Percentiles rank a stretch among this genome's conserved stretches.
Evolutionary conservation across 2,113 vertebrate genomes (phyloP).

Genomic region (Phylloscopus trochiloides): DNA sequence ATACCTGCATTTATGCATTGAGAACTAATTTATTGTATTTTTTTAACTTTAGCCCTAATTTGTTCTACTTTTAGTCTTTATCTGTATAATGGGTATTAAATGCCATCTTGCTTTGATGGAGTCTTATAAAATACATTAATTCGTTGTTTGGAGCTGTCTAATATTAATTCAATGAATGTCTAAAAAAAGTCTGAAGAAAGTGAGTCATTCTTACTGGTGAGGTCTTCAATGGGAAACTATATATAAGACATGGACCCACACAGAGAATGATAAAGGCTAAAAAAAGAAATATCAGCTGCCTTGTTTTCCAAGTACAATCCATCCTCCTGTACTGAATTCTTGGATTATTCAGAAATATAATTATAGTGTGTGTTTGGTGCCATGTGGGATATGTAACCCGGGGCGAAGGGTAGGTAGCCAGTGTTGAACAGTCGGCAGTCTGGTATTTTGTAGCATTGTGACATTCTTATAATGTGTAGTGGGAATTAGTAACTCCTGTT

Average conservation of each 20-base stretch:
- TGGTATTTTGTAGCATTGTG: background rate
- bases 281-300: constrained; percentile 15
- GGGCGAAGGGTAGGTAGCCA: background rate
- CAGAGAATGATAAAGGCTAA: background rate
- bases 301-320: background rate
- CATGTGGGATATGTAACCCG: background rate
- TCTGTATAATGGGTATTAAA: background rate
- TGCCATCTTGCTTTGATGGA: background rate
- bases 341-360: constrained; percentile 18
- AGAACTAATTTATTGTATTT: background rate
- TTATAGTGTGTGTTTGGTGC: background rate
- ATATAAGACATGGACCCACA: constrained; percentile 19
- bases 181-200: constrained; percentile 20
- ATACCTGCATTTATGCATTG: background rate
- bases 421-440: background rate
- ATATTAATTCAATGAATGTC: constrained; percentile 15
- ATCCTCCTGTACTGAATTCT: background rate
- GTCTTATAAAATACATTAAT: background rate
- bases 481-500: background rate
- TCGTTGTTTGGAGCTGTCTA: background rate
- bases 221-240: constrained; percentile 33
- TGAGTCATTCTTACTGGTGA: constrained; percentile 46
- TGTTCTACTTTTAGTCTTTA: background rate
- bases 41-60: background rate
- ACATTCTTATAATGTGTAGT: background rate